Evolutionary conservation across 2,797 vertebrate genomes (phyloP).

Genomic region (Erithacus rubecula): DNA sequence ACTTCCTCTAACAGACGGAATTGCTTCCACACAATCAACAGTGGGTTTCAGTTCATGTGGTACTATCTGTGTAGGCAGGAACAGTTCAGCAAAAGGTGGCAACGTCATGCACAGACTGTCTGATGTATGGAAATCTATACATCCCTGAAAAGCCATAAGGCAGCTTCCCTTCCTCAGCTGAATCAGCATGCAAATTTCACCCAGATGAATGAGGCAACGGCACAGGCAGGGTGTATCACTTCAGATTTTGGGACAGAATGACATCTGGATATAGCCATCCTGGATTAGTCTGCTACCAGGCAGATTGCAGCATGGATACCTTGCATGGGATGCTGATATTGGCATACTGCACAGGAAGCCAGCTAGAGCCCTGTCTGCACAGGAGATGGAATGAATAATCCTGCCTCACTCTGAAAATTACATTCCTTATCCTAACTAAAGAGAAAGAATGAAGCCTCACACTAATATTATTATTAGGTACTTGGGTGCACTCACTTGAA

Average conservation of each 20-base stretch:
- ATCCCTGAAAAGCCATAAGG: slow-evolving; percentile 16
- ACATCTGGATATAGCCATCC: background rate
- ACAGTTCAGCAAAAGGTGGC: slow-evolving; percentile 29
- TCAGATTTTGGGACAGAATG: background rate
- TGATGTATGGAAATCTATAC: background rate
- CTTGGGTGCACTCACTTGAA: background rate
- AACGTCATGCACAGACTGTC: background rate
- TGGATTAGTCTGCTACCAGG: background rate
- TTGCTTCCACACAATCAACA: background rate
- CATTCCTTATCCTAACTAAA: background rate
- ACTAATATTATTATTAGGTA: background rate
- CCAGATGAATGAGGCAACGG: background rate
- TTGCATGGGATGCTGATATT: background rate
- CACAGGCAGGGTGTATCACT: background rate
- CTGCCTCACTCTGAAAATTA: background rate
- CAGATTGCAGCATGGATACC: background rate
- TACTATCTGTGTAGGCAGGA: background rate
- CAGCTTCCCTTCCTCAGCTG: background rate
- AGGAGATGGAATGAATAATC: background rate
- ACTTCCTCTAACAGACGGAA: background rate
- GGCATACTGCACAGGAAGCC: background rate
- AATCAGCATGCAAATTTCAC: background rate
- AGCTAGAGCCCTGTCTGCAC: background rate
- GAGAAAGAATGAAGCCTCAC: background rate
- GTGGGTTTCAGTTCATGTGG: background rate